Evolutionary conservation across 2,797 vertebrate genomes (phyloP).

Genomic region (Pipistrellus pipistrellus): DNA sequence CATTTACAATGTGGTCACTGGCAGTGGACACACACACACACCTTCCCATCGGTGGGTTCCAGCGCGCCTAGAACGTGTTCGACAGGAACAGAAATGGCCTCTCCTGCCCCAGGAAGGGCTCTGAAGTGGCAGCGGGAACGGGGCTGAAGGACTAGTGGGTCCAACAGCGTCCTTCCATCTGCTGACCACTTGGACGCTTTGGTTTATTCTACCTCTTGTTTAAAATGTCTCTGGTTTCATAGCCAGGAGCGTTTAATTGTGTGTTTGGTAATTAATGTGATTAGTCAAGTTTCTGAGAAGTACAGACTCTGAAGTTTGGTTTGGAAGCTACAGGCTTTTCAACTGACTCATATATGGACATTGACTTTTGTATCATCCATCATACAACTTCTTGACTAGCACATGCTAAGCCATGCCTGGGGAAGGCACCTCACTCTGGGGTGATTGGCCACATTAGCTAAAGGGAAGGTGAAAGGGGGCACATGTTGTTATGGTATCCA

Average conservation of each 20-base stretch:
- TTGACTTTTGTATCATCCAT: neutral
- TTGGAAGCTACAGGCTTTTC: neutral
- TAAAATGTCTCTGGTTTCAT: conserved; percentile 53
- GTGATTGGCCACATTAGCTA: neutral
- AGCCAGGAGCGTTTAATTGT: conserved; percentile 80
- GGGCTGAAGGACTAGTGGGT: conserved; percentile 59
- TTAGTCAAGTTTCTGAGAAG: conserved; percentile 66
- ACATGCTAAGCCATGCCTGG: fast-evolving
- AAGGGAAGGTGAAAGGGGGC: neutral
- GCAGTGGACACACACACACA: neutral
- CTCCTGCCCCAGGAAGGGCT: conserved; percentile 69
- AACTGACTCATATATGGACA: conserved; percentile 33
- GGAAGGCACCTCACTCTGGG: neutral
- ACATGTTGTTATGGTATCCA: neutral
- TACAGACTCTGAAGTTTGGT: conserved; percentile 7
- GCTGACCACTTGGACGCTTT: conserved; percentile 72
- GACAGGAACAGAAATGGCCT: conserved; percentile 70
- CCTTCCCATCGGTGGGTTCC: neutral
- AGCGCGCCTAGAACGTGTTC: conserved; percentile 56
- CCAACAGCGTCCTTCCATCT: conserved; percentile 69
- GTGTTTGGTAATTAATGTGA: conserved; percentile 75
- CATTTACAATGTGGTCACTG: neutral
- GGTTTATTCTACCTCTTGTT: conserved; percentile 70
- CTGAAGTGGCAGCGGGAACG: conserved; percentile 68
- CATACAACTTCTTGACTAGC: neutral